Evolutionary conservation across 2,113 vertebrate species (phyloP), one percentile per base, ranked within the genome.

Genomic region (Megaceryle torquata): DNA sequence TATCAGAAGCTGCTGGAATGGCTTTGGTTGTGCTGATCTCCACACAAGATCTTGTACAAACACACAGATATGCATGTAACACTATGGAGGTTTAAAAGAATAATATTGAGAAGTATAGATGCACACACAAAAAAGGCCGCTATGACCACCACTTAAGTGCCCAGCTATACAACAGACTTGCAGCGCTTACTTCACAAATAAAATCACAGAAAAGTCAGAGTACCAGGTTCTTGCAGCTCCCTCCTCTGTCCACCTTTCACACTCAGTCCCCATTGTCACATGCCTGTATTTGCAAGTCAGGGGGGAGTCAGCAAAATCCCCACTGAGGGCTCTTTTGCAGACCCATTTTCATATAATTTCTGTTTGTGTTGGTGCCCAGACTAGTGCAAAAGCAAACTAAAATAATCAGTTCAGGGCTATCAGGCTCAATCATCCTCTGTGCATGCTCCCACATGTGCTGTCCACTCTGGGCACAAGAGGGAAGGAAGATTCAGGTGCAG

Each of bases 61-160:
- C 20, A 29, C 64, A 77, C 29, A 69, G 3, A 15, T 24, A 68
- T 10, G 63, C 4, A 22, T 0, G 10, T 21, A 71, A 57, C 24
- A 44, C 16, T 41, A 21, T 3, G 28, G n/a, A 68, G 8, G 13
- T 41, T 71, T 50, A 20, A 64, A 78, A 75, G 59, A 72, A 48
- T 39, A 69, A 11, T 9, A 33, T 1, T 41, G 37, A 46, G 22
- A 82, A 60, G 18, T 7, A 41, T 1, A 6, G 29, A 51, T 7
- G 50, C 2, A 26, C 10, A 43, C 22, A 20, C 13, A 17, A 15
- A 28, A 67, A 39, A 3, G 0, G 6, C 25, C 29, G 12, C 26
- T 19, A 46, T 4, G 43, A 44, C 31, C 1, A 1, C 3, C 68
- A 46, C 24, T 5, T 37, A 69, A 61, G 21, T 3, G 1, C 5